Conservation (phyloP, 2,797 vertebrate species). For the Merluccius polli region DNA sequence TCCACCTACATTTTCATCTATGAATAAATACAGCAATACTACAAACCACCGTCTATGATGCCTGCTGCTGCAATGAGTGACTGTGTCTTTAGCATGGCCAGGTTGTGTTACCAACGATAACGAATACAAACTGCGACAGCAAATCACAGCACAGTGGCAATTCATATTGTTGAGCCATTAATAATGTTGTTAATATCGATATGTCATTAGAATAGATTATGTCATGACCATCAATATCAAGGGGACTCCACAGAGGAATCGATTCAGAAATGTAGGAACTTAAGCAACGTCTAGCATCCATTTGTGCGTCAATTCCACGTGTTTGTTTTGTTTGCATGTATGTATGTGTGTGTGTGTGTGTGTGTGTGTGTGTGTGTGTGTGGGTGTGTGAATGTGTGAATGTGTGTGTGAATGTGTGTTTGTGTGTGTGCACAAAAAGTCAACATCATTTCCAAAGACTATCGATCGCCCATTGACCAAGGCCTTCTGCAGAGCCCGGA, state of each 20-base stretch:
- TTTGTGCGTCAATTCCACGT: too few species aligned
- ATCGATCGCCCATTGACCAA: conserved; percentile 68
- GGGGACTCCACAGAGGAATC: not conserved
- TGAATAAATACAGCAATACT: too few species aligned
- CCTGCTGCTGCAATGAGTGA: not conserved
- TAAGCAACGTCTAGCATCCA: not conserved
- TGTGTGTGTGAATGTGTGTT: not conserved
- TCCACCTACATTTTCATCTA: not conserved
- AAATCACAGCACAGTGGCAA: not conserved
- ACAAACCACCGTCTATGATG: not conserved
- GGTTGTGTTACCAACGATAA: not conserved
- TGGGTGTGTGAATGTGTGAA: not conserved
- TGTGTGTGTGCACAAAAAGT: conserved; percentile 32
- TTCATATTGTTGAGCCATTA: not conserved
- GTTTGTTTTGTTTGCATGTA: not conserved
- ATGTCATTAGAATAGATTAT: too few species aligned
- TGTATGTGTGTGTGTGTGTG: too few species aligned
- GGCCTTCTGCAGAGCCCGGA: conserved; percentile 44
- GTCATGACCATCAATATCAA: not conserved
- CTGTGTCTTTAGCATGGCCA: not conserved
- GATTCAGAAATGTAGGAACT: not conserved
- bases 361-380: too few species aligned
- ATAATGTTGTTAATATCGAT: not conserved
- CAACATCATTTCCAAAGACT: conserved; percentile 50
- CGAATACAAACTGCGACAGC: not conserved